phyloP scores from a whole-genome alignment of 64 coral and sea anemone genomes.

The Stichodactyla mertensii region DNA sequence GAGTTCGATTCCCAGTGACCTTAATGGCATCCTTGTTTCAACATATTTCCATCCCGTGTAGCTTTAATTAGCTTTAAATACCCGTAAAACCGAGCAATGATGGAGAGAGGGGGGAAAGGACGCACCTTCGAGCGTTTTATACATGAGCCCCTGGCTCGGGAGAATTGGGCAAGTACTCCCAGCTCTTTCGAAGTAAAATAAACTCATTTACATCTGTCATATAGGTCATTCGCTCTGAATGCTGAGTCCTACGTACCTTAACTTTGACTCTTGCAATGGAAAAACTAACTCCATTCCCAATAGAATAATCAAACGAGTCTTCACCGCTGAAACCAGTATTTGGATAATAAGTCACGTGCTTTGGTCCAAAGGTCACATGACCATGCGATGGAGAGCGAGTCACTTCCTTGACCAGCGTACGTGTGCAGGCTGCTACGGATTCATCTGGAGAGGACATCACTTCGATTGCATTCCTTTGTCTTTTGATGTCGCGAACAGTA shows the following conservation, averaged over 20 bases:
- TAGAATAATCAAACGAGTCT: slow-evolving; percentile 81
- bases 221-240: too few species aligned
- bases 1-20: too few species aligned
- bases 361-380: slow-evolving; percentile 64
- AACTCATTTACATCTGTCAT: too few species aligned
- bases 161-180: too few species aligned
- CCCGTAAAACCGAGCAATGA: too few species aligned
- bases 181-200: too few species aligned
- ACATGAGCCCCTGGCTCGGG: too few species aligned
- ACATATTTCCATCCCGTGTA: too few species aligned
- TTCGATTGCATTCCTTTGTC: slow-evolving; percentile 67
- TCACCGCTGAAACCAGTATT: slow-evolving; percentile 69
- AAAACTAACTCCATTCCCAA: slow-evolving; percentile 73
- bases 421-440: slow-evolving; percentile 58
- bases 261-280: slow-evolving; percentile 71
- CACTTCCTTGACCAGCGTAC: slow-evolving; percentile 72
- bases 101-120: too few species aligned
- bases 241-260: slow-evolving; percentile 50
- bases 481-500: slow-evolving; percentile 64
- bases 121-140: too few species aligned
- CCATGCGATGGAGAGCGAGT: slow-evolving; percentile 63
- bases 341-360: slow-evolving; percentile 94
- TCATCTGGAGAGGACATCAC: slow-evolving; percentile 65
- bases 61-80: too few species aligned
- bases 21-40: too few species aligned